phyloP scores from a whole-genome alignment of 2,888 invertebrate species.

The Eueremaeus valkanovi region DNA sequence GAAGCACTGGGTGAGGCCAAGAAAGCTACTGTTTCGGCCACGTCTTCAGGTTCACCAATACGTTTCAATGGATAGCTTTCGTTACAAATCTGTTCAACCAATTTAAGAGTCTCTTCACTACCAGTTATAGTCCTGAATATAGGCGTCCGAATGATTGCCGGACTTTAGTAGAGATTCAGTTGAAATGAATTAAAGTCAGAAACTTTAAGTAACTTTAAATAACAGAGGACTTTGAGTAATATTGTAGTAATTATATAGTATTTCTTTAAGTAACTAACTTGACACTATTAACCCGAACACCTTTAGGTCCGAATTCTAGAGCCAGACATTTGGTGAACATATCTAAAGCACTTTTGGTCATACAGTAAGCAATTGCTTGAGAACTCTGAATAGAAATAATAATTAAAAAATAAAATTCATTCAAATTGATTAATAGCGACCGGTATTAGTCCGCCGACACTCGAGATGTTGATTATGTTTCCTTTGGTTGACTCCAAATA shows the following conservation, averaged over 20 bases:
- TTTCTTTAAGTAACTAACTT: no score
- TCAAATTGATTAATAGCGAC: neutral
- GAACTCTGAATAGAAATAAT: neutral
- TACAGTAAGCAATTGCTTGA: neutral
- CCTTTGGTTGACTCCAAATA: constrained; percentile 1
- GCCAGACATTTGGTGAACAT: constrained; percentile 1
- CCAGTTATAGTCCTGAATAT: neutral
- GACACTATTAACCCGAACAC: neutral
- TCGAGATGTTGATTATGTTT: constrained; percentile 23
- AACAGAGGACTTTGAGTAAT: no score
- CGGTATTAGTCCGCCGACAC: neutral
- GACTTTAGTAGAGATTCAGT: neutral
- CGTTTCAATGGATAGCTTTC: constrained; percentile 4
- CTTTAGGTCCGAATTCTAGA: constrained; percentile 1
- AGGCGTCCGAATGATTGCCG: constrained; percentile 6
- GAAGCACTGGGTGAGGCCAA: constrained; percentile 20
- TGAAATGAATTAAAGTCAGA: neutral
- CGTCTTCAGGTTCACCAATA: constrained; percentile 14
- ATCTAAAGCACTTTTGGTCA: neutral
- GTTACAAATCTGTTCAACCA: neutral
- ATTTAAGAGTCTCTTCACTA: neutral
- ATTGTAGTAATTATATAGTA: no score
- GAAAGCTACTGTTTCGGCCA: neutral
- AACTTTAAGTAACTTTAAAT: neutral
- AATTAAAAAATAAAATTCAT: neutral